Evolutionary conservation across 2,888 invertebrate genomes (phyloP), one percentile per base, ranked within the genome.

Genomic region (Trichogramma evanescens): DNA sequence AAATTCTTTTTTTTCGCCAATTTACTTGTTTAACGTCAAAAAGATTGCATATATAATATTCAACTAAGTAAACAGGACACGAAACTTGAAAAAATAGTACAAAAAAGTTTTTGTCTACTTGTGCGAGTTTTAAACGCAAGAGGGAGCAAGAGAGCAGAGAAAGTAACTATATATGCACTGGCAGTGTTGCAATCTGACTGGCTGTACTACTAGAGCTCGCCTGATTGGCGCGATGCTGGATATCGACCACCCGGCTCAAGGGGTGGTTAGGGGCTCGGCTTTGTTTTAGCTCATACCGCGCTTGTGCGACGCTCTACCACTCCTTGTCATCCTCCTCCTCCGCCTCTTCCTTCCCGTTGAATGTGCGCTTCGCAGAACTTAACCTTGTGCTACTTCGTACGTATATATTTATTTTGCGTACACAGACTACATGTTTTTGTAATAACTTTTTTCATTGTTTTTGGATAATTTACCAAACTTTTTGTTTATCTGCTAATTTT

Each of bases 281-380:
- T 77, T 77, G 76, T 76, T 75, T 77, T 74, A 76, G 72, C 74
- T 73, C 71, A 72, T 73, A 72, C 71, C 74, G 71, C 67, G 61
- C 66, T 50, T 49, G 45, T 54, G 8, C 45, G 26, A 26, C 26
- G 26, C 26, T 26, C 26, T 26, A 26, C 26, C 26, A 26, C 26
- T 26, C 26, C 26, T 26, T 26, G 26, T 58, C 66, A 61, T 59
- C 61, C 58, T 60, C 63, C 54, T 54, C 48, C 62, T 50, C 49
- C 50, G 39, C 56, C 56, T 54, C 52, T 10, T 56, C 54, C 26
- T 57, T 10, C 56, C 39, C 58, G 26, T 26, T 26, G 26, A 26
- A 26, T 26, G 26, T 26, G 26, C 64, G 10, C 54, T 43, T 56
- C 61, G 60, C 54, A 56, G 56, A 63, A 65, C 65, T 65, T 66